Evolutionary conservation across 2,888 invertebrate species (phyloP).

Genomic region (Pseudanteris insignis): DNA sequence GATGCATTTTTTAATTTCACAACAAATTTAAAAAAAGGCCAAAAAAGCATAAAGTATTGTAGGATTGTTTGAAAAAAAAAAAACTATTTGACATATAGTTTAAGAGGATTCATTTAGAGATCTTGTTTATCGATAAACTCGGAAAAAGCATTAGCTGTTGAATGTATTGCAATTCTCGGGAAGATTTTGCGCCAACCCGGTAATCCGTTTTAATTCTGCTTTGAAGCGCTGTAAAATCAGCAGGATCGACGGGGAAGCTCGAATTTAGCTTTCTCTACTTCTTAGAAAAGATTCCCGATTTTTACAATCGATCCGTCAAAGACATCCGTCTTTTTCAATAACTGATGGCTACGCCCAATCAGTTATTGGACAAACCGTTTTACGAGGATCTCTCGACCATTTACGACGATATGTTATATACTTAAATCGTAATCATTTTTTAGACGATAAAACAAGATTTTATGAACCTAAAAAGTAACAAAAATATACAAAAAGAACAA

Average conservation of each 20-base stretch:
- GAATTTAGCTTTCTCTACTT: slow-evolving; percentile 53
- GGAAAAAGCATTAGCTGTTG: slow-evolving; percentile 3
- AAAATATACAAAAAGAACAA: too few species aligned
- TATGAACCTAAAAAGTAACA: too few species aligned
- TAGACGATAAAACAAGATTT: slow-evolving; percentile 15
- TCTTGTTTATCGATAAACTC: not conserved
- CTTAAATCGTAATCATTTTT: slow-evolving; percentile 27
- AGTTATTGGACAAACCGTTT: slow-evolving; percentile 53
- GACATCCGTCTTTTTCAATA: slow-evolving; percentile 61
- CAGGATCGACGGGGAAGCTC: slow-evolving; percentile 55
- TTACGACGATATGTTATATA: slow-evolving; percentile 28
- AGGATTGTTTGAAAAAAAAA: too few species aligned
- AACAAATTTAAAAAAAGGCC: too few species aligned
- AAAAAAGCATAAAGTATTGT: too few species aligned
- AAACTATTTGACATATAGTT: too few species aligned
- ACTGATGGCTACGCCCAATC: slow-evolving; percentile 55
- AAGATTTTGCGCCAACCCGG: slow-evolving; percentile 44
- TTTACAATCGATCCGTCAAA: slow-evolving; percentile 64
- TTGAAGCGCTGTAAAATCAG: slow-evolving; percentile 55
- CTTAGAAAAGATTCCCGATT: slow-evolving; percentile 53
- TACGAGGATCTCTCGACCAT: slow-evolving; percentile 51
- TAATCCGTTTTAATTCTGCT: slow-evolving; percentile 59
- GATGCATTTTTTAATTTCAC: too few species aligned
- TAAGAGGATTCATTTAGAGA: not conserved
- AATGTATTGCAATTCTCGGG: slow-evolving; percentile 25